Evolutionary conservation across 2,113 vertebrate genomes (phyloP), one percentile per base, ranked within the genome.

Genomic region (Hipposideros armiger): DNA sequence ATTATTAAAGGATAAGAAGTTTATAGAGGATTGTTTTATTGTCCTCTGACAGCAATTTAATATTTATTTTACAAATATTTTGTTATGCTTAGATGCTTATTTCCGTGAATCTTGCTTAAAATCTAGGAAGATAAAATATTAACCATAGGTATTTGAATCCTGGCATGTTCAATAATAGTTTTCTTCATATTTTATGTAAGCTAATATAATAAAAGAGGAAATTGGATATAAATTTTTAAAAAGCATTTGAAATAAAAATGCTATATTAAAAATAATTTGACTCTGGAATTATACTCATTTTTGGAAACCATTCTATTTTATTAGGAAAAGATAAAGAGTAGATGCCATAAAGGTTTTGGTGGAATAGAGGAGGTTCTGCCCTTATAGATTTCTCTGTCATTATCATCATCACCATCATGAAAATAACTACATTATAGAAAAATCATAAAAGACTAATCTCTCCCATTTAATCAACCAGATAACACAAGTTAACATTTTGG

Each of bases 231-330:
- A 73, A 74, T 73, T 78, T 62, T 8, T 28, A 58, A 56, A 36
- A 83, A 45, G 26, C 11, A 45, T 81, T 91, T 73, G 64, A 84
- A 89, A 26, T 96, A 78, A 92, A 94, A 80, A 80, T 60, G 58
- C 42, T 67, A 0, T 78, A 50, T 92, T 69, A 52, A 84, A 76
- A 69, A 66, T 60, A 81, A 30, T 73, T 86, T 74, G 22, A 85
- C 20, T 74, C 15, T 76, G 32, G 11, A 73, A 74, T 87, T 96
- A 30, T 81, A 54, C 1, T 78, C 47, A 5, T 84, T 88, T 84
- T 85, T 32, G 47, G 42, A 14, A 74, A 36, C 69, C 7, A 56
- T 85, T 92, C 19, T 85, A 22, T 47, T 15, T 78, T 88, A 56
- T 60, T 83, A 80, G 42, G 78, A 84, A 73, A 22, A 54, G 28